Percentiles rank a stretch among this genome's conserved stretches.
phyloP scores from a whole-genome alignment of 2,888 invertebrate genomes.

The Tolmerus cingulatus region DNA sequence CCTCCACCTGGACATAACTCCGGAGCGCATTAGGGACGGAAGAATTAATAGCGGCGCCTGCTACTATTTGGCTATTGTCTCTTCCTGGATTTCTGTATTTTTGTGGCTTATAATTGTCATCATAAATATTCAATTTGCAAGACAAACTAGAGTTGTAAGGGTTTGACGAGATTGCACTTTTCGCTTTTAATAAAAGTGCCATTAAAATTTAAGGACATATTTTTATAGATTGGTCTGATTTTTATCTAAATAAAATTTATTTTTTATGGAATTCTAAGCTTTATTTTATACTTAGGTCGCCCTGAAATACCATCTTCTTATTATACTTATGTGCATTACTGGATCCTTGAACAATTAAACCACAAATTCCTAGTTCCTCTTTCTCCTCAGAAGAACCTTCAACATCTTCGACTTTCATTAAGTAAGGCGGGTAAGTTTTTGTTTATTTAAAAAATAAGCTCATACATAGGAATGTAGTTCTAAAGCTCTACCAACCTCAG shows the following conservation, averaged over 20 bases:
- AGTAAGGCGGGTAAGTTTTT: background rate
- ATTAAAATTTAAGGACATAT: background rate
- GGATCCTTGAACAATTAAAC: background rate
- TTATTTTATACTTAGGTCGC: background rate
- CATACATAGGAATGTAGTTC: no score
- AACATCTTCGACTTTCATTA: background rate
- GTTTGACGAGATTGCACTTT: constrained; percentile 51
- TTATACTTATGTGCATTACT: background rate
- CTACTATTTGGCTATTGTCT: constrained; percentile 71
- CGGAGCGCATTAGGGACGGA: constrained; percentile 71
- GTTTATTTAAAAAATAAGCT: background rate
- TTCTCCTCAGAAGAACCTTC: background rate
- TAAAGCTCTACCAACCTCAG: no score
- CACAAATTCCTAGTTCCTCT: background rate
- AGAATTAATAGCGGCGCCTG: constrained; percentile 77
- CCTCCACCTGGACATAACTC: constrained; percentile 72
- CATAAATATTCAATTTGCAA: constrained; percentile 67
- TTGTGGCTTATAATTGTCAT: constrained; percentile 67
- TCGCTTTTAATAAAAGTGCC: background rate
- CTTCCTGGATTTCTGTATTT: constrained; percentile 70
- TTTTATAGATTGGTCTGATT: background rate
- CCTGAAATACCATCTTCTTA: background rate
- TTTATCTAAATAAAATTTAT: background rate
- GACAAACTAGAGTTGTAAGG: constrained; percentile 56
- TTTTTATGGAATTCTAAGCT: background rate